A percentile compares a stretch with the other conserved stretches of the same genome.
Evolutionary conservation across 2,113 vertebrate genomes (phyloP).

Genomic region (Nansenia antarctica): DNA sequence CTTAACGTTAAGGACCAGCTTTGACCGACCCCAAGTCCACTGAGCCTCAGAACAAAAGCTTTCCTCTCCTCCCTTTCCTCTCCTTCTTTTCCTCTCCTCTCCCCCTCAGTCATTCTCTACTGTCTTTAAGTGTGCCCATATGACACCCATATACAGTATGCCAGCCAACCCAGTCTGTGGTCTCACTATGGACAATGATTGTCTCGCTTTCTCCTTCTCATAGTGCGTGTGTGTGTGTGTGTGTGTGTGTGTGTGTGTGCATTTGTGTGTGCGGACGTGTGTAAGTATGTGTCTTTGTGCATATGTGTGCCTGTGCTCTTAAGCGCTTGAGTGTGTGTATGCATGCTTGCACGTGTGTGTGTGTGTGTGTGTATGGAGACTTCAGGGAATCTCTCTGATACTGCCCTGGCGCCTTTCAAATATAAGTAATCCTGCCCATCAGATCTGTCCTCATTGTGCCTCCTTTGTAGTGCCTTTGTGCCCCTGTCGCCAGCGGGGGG

Average conservation of each 20-base stretch:
- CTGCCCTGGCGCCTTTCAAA: conserved; percentile 77
- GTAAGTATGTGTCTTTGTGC: conserved; percentile 3
- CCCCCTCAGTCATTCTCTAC: not conserved
- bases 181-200: conserved; percentile 37
- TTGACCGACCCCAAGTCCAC: conserved; percentile 33
- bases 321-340: not conserved
- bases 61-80: conserved; percentile 45
- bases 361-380: not conserved
- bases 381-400: conserved; percentile 58
- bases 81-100: conserved; percentile 18
- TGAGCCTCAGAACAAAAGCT: conserved; percentile 55
- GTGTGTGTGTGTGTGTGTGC: conserved; percentile 30
- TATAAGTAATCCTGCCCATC: conserved; percentile 77
- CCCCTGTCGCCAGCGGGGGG: conserved; percentile 60
- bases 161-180: conserved; percentile 27
- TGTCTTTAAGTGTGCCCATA: conserved; percentile 36
- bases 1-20: conserved; percentile 35
- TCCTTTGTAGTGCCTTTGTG: conserved; percentile 60
- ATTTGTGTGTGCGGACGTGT: conserved; percentile 10
- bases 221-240: conserved; percentile 25
- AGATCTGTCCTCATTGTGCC: conserved; percentile 66
- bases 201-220: conserved; percentile 2
- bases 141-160: conserved; percentile 44
- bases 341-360: not conserved
- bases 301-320: conserved; percentile 23